Percentiles rank a stretch among this genome's conserved stretches.
Evolutionary conservation across 2,888 invertebrate species (phyloP).

Genomic region (Idaea dimidiata): DNA sequence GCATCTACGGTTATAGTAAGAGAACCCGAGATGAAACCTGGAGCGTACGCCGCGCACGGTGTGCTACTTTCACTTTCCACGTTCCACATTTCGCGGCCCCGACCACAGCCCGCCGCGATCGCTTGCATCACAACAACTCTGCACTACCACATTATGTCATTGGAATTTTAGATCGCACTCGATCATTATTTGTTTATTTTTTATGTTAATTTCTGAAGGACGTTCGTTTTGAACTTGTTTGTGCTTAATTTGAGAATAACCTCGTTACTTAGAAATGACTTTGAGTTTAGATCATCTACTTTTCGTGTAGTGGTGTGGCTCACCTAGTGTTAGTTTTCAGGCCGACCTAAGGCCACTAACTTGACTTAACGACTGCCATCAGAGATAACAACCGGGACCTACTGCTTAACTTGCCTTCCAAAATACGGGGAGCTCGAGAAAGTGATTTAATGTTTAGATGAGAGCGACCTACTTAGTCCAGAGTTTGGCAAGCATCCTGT

Average conservation of each 20-base stretch:
- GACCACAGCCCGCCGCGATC: conserved; percentile 42
- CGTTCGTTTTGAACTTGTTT: conserved; percentile 31
- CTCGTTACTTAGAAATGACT: neutral
- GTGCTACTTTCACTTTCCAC: conserved; percentile 69
- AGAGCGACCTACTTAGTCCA: no score
- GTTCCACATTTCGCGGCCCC: conserved; percentile 57
- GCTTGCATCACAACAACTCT: conserved; percentile 54
- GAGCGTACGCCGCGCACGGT: conserved; percentile 19
- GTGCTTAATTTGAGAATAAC: neutral
- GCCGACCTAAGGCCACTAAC: no score
- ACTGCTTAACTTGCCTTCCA: no score
- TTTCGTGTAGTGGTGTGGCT: no score
- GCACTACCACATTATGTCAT: conserved; percentile 56
- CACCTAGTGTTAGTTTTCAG: no score
- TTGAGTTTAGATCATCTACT: no score
- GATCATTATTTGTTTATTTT: conserved; percentile 39
- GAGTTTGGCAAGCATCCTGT: no score
- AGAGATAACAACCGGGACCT: no score
- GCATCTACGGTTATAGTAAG: neutral
- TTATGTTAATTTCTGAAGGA: conserved; percentile 61
- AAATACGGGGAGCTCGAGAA: no score
- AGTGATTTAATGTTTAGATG: no score
- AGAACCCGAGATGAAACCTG: neutral
- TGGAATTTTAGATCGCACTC: conserved; percentile 50
- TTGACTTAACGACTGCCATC: no score